Base-by-base conservation (phyloP, 2,113 vertebrate species). In the Chlamydotis undulata region DNA sequence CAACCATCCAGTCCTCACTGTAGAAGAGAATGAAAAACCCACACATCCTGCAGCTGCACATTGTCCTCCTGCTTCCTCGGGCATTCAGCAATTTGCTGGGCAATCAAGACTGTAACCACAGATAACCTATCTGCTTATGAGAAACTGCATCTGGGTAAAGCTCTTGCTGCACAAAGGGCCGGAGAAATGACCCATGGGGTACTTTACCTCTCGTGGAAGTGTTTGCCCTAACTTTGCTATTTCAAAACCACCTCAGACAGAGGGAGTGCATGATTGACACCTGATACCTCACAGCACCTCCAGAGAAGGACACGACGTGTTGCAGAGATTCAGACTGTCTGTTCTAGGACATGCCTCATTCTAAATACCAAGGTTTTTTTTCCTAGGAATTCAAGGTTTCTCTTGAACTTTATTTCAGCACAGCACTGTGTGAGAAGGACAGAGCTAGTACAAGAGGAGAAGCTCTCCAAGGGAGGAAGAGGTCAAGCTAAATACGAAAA, bases 401-500 rank as follows among this genome's bases (percentile, higher is more conserved):
- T 76, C 24, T 89, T 83, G 53, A 96, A 89, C 41, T 79, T 87
- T 37, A 65, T 68, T 94, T 87, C 84, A 91, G 73, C 35, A 60
- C 9, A 73, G 33, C 57, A 65, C 50, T 80, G 28, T 73, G 57
- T 79, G 70, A 91, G 63, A 70, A 70, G 29, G 39, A 78, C 57
- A 87, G 56, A 95, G 65, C 14, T 39, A 80, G 60, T 57, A 96
- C 53, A 91, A 75, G 29, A 45, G 47, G 26, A 91, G 47, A 86
- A 87, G 73, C 4, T 8, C 78, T 85, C 50, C 25, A 49, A 91
- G 61, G 73, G 45, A 79, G n/a, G 65, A 93, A 91, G 67, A 95
- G 95, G 90, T 95, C 93, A 95, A 85, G 55, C 37, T 86, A 89
- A 89, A 91, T 28, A 87, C 41, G 49, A 96, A 94, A 91, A 96